A percentile compares a stretch with the other conserved stretches of the same genome.
phyloP scores from a whole-genome alignment of 1,140 invertebrate species.

The Steinernema feltiae region DNA sequence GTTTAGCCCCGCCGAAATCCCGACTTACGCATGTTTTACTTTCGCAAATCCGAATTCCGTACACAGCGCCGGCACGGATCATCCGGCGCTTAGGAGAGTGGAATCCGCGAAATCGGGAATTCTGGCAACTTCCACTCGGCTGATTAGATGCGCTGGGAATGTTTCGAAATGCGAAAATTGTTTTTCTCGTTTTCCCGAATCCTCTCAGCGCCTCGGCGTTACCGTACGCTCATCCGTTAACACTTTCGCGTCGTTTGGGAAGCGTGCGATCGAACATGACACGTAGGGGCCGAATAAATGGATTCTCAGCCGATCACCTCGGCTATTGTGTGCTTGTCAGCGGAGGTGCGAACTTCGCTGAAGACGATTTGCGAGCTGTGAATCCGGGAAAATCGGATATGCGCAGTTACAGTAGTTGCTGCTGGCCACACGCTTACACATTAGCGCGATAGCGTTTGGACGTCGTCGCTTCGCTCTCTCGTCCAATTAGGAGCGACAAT shows the following conservation, averaged over 20 bases:
- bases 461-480: too few species aligned
- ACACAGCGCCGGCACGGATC: neutral
- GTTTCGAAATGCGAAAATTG: neutral
- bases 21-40: slow-evolving; percentile 2
- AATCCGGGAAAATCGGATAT: neutral
- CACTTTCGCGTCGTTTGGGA: neutral
- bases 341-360: neutral
- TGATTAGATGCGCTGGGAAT: neutral
- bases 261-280: slow-evolving; percentile 7
- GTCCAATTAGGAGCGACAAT: slow-evolving; percentile 8
- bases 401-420: neutral
- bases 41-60: neutral
- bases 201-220: neutral
- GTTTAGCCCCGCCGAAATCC: neutral
- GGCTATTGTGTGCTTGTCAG: neutral
- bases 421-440: neutral
- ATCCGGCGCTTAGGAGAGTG: neutral
- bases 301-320: neutral
- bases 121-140: neutral
- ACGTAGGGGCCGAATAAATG: neutral
- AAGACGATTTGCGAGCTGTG: neutral
- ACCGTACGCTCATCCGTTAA: neutral
- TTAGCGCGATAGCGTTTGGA: too few species aligned
- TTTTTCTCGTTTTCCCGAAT: neutral
- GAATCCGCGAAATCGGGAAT: neutral